Evolutionary conservation across 2,113 vertebrate genomes (phyloP).

Genomic region (Nothobranchius furzeri): DNA sequence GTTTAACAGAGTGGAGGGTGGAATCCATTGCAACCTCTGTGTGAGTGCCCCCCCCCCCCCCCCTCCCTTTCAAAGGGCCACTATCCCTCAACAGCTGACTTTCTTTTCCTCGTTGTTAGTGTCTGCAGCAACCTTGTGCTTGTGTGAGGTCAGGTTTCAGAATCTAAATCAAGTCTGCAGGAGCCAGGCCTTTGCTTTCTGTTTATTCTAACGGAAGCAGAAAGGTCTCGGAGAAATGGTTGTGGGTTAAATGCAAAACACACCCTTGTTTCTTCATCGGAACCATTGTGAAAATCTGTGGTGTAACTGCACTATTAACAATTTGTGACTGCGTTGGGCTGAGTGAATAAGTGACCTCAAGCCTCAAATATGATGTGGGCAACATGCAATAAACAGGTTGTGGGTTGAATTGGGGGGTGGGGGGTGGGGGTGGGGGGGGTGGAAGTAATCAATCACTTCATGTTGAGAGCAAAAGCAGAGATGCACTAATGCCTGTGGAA

Average conservation of each 20-base stretch:
- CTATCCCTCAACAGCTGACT: background rate
- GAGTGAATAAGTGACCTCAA: background rate
- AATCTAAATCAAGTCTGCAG: conserved; percentile 16
- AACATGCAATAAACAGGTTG: conserved; percentile 14
- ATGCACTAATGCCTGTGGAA: background rate
- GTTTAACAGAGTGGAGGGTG: conserved; percentile 14
- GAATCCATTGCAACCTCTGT: conserved; percentile 22
- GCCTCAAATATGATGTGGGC: conserved; percentile 2
- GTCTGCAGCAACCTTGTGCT: conserved; percentile 12
- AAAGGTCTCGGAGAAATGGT: background rate
- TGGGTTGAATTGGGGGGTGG: background rate
- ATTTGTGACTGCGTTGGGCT: background rate
- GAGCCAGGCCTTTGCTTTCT: conserved; percentile 15
- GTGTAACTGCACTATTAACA: background rate
- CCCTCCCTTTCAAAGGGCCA: background rate
- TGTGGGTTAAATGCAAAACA: background rate
- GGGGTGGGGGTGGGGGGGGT: too few species aligned
- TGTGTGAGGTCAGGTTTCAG: conserved; percentile 39
- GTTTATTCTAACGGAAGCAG: conserved; percentile 1
- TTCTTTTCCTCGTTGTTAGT: conserved; percentile 13
- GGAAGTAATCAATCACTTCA: conserved; percentile 19
- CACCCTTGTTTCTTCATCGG: background rate
- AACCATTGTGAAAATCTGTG: background rate
- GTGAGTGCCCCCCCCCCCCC: background rate
- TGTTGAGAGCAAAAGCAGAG: background rate